phyloP scores from a whole-genome alignment of 2,113 vertebrate species.

The Ceyx melanurus region DNA sequence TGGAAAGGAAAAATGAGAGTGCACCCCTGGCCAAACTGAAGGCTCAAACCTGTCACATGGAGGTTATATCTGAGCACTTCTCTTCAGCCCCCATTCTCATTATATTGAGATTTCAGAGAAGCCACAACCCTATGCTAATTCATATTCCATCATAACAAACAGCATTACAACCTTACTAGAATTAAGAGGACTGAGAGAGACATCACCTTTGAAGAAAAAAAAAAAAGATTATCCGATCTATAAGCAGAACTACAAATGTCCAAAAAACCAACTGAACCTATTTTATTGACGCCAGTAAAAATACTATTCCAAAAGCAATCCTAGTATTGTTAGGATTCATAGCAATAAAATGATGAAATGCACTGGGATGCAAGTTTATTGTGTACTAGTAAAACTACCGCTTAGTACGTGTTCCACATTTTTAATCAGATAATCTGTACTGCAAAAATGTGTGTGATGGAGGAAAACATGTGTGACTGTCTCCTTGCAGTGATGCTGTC shows the following conservation, averaged over 20 bases:
- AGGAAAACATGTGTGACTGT: background rate
- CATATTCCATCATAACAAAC: background rate
- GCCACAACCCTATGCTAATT: background rate
- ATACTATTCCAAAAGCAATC: background rate
- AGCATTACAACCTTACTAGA: background rate
- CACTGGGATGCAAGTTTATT: background rate
- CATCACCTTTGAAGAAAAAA: background rate
- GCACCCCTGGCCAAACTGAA: background rate
- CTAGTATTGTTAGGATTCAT: background rate
- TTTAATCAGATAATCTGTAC: background rate
- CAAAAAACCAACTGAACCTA: background rate
- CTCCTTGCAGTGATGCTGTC: background rate
- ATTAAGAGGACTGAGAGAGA: background rate
- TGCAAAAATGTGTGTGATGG: background rate
- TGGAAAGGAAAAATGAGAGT: rapidly evolving
- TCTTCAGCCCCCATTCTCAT: background rate
- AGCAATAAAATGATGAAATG: background rate
- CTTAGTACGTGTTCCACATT: background rate
- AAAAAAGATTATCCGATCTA: background rate
- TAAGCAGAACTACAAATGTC: background rate
- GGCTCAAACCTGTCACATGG: background rate
- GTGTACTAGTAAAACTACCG: background rate
- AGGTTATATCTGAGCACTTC: background rate
- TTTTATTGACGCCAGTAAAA: background rate
- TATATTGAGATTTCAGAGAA: background rate